These are phyloP conservation scores for Copidosoma aretas DNA, from an alignment of 2,888 invertebrate genomes.

Conservation along the genomic window DNA sequence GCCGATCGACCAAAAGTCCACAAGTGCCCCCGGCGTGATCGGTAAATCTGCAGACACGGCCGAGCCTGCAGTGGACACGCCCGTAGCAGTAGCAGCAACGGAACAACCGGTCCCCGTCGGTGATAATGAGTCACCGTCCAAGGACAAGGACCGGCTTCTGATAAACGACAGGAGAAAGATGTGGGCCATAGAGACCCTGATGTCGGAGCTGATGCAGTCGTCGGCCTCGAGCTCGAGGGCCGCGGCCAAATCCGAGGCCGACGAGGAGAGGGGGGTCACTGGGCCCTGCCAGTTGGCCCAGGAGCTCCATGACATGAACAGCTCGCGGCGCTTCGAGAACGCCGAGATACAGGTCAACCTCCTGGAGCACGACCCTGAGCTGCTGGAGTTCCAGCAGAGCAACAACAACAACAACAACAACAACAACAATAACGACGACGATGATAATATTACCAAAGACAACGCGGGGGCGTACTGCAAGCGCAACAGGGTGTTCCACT, in stretches of 20 bases:
- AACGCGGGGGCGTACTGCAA: constrained; percentile 22
- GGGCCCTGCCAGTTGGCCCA: constrained; percentile 46
- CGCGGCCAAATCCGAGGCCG: constrained; percentile 4
- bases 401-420: constrained; percentile 7
- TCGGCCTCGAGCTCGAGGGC: constrained; percentile 41
- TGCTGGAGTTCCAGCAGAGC: background rate
- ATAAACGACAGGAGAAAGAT: constrained; percentile 55
- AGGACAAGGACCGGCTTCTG: constrained; percentile 29
- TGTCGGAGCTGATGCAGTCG: constrained; percentile 52
- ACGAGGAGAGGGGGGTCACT: constrained; percentile 20
- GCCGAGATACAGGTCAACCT: constrained; percentile 38
- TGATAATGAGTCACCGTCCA: background rate
- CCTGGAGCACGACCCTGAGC: constrained; percentile 14
- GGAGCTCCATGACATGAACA: constrained; percentile 50
- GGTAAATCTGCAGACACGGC: background rate
- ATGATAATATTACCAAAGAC: constrained; percentile 6
- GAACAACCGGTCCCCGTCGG: background rate
- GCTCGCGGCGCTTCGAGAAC: constrained; percentile 34
- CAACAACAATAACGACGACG: constrained; percentile 34
- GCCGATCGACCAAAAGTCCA: constrained; percentile 5
- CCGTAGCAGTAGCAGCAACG: background rate
- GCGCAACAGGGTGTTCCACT: constrained; percentile 41
- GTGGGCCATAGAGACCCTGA: constrained; percentile 57
- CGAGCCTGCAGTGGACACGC: background rate
- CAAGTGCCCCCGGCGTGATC: background rate